Evolutionary conservation across 2,888 invertebrate species (phyloP), one percentile per base, ranked within the genome.

Genomic region (Drosophila subquinaria): DNA sequence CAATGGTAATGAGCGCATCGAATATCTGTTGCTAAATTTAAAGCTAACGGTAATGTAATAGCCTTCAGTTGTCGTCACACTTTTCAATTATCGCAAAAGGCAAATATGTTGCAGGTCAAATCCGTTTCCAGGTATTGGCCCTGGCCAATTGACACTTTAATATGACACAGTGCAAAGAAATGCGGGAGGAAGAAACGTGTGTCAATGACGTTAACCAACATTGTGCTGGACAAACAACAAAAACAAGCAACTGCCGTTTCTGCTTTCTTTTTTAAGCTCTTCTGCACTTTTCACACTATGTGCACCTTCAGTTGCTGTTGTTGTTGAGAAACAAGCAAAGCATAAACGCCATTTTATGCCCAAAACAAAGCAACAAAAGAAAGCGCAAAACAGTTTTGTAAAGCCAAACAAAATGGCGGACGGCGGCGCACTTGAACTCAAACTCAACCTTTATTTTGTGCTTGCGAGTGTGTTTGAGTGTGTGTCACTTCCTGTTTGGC

Each of bases 31-130:
- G 36, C 67, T 48, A 79, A 82, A 83, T 86, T 88, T 70, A 88
- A 88, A 86, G 80, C 86, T 82, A 88, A 83, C 73, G 69, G 70
- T 40, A 47, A 64, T 82, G 76, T 76, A 79, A 88, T 86, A 69
- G 73, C 56, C 68, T 27, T n/a, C 61, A 43, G 52, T 47, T 60
- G 53, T 17, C 51, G 43, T 47, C 45, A 45, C 40, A n/a, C 42
- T 59, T 48, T 72, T 62, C 75, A 88, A 84, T 75, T 81, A 81
- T 59, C 64, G 65, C 48, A 35, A 56, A 38, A 64, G 67, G 62
- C 64, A 61, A 73, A 77, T 67, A 60, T 53, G 76, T 57, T 40
- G 55, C 30, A 62, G 33, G 23, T 27, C 2, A 10, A 13, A 55
- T 38, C 48, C 9, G 17, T 52, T 36, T 42, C n/a, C 23, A 38